Percentiles rank a stretch among this genome's conserved stretches.
These are phyloP conservation scores for Heterotilapia buettikoferi DNA, from an alignment of 2,113 vertebrate species.

Conservation along the genomic window DNA sequence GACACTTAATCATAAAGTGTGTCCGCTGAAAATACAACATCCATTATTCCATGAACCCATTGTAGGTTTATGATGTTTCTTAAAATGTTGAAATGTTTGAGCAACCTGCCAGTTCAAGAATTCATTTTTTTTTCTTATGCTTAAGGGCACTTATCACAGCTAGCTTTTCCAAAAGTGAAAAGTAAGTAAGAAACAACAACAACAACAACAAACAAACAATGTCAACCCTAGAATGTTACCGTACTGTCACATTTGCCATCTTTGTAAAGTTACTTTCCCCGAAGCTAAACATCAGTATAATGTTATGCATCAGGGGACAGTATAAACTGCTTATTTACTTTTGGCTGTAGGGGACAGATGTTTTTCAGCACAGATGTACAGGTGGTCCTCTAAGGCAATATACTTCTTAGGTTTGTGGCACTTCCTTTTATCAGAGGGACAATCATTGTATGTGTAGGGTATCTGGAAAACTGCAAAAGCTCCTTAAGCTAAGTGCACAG, in stretches of 20 bases:
- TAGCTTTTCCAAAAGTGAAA: not conserved
- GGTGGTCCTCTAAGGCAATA: not conserved
- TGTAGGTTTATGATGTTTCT: slow-evolving; percentile 17
- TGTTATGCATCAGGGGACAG: not conserved
- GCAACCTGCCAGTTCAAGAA: not conserved
- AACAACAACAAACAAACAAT: not conserved
- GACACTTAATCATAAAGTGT: slow-evolving; percentile 55
- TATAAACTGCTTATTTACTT: slow-evolving; percentile 22
- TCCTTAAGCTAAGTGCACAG: not conserved
- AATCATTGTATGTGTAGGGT: not conserved
- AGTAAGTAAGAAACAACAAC: not conserved
- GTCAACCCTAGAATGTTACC: not conserved
- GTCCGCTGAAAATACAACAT: slow-evolving; percentile 32
- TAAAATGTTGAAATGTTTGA: slow-evolving; percentile 4
- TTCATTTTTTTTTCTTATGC: not conserved
- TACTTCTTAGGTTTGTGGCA: not conserved
- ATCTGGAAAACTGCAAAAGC: not conserved
- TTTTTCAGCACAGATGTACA: slow-evolving; percentile 7
- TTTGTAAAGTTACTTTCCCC: slow-evolving; percentile 20
- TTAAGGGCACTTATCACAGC: not conserved
- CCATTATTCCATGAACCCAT: slow-evolving; percentile 19
- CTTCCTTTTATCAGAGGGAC: not conserved
- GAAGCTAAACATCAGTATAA: slow-evolving; percentile 15
- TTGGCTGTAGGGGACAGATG: slow-evolving; percentile 24
- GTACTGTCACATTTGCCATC: slow-evolving; percentile 1